Evolutionary conservation across 2,888 invertebrate genomes (phyloP), one percentile per base, ranked within the genome.

Genomic region (Agrypnus murinus): DNA sequence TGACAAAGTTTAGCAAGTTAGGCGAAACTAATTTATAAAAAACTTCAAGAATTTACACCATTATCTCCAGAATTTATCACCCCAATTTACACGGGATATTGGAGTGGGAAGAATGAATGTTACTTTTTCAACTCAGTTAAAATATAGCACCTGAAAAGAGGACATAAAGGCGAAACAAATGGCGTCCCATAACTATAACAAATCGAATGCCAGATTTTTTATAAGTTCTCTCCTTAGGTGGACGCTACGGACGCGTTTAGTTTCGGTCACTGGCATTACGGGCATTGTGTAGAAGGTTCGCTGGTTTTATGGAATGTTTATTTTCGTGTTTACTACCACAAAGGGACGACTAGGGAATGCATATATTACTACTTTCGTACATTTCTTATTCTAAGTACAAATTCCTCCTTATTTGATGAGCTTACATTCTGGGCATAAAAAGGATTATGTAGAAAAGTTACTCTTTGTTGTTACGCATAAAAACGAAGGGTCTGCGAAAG

Each of bases 131-230:
- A 64, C 38, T 50, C 43, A 43, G 64, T 64, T 64, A 64, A 64
- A 64, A 64, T 64, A 64, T 64, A 64, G 53, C 64, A 64, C 64
- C 64, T 64, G 62, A 25, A 57, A 55, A 58, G 55, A 55, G 65
- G 55, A 57, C 55, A 58, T 65, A 66, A 48, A 66, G 57, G 50
- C 58, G 25, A 60, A 66, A 66, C 60, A 62, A 68, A 68, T 68
- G 50, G 48, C 40, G 34, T 34, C n/a, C 46, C 60, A 68, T 68
- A 60, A 68, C 43, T 60, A 19, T 48, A 62, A 53, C 60, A 68
- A 67, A 68, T 68, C 68, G 68, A 68, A 60, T 68, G 60, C 50
- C 50, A 68, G 62, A 68, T 68, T 68, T 66, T 68, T 62, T 60
- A 31, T 53, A 43, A 53, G 38, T 68, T 62, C 45, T 31, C 45